Evolutionary conservation across 1,140 invertebrate genomes (phyloP).

Genomic region (Melanaphis sacchari): DNA sequence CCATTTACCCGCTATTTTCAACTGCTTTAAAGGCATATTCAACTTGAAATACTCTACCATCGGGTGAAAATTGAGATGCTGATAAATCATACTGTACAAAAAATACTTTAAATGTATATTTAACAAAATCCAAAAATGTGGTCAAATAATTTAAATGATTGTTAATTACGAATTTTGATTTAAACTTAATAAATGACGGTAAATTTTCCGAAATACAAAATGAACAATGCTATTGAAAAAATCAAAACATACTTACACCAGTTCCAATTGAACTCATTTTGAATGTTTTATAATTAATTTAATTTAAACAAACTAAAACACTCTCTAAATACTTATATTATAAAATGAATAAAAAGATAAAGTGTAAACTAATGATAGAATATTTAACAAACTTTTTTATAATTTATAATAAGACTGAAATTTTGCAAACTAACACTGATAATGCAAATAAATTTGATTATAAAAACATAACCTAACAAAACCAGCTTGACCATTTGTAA

Average conservation of each 20-base stretch:
- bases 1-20: conserved; percentile 91
- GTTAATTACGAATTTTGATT: no score
- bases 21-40: conserved; percentile 99
- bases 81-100: conserved; percentile 93
- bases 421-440: conserved; percentile 50
- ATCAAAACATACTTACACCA: conserved; percentile 74
- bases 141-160: neutral
- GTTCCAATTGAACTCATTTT: conserved; percentile 96
- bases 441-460: conserved; percentile 50
- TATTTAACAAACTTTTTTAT: neutral
- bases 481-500: neutral
- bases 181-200: neutral
- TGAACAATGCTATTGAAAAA: conserved; percentile 42
- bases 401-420: neutral
- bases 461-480: conserved; percentile 50
- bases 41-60: conserved; percentile 98
- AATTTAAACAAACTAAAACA: neutral
- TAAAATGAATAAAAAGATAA: neutral
- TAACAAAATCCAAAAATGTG: conserved; percentile 58
- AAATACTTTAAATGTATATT: conserved; percentile 59
- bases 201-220: neutral
- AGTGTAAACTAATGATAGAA: neutral
- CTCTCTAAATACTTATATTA: neutral
- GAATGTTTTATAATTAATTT: neutral
- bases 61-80: conserved; percentile 99